Evolutionary conservation across 2,113 vertebrate genomes (phyloP).

Genomic region (Pterocles gutturalis): DNA sequence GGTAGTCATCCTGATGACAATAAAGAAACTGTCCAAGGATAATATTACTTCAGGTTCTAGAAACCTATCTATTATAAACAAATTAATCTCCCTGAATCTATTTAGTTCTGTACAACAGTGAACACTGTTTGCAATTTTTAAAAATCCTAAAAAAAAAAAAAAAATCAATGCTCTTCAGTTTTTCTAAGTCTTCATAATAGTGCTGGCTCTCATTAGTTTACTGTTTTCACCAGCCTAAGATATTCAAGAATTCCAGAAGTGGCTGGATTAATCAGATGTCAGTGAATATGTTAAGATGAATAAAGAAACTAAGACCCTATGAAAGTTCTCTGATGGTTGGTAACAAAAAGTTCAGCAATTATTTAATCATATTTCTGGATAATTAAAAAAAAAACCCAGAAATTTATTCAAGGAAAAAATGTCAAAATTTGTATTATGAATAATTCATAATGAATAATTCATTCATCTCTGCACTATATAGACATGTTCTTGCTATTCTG

Average conservation of each 20-base stretch:
- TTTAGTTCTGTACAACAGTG: not conserved
- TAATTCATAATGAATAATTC: slow-evolving; percentile 71
- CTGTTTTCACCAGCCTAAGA: not conserved
- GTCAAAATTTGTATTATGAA: slow-evolving; percentile 55
- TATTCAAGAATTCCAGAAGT: not conserved
- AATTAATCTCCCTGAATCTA: not conserved
- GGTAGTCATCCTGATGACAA: not conserved
- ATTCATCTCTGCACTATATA: slow-evolving; percentile 30
- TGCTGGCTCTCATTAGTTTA: not conserved
- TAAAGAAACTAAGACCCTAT: not conserved
- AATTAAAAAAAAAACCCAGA: slow-evolving; percentile 10
- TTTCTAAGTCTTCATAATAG: not conserved
- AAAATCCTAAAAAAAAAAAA: not conserved
- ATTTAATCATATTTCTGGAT: slow-evolving; percentile 29
- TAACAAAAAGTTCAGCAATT: slow-evolving; percentile 39
- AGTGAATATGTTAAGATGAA: not conserved
- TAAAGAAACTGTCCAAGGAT: not conserved
- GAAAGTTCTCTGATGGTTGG: not conserved
- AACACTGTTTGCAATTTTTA: not conserved
- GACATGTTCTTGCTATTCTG: slow-evolving; percentile 60
- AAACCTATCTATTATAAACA: not conserved
- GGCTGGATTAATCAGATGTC: not conserved
- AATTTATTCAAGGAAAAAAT: slow-evolving; percentile 55
- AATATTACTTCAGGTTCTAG: not conserved
- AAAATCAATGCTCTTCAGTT: not conserved